Evolutionary conservation across 2,113 vertebrate species (phyloP), one percentile per base, ranked within the genome.

Genomic region (Chionomys nivalis): DNA sequence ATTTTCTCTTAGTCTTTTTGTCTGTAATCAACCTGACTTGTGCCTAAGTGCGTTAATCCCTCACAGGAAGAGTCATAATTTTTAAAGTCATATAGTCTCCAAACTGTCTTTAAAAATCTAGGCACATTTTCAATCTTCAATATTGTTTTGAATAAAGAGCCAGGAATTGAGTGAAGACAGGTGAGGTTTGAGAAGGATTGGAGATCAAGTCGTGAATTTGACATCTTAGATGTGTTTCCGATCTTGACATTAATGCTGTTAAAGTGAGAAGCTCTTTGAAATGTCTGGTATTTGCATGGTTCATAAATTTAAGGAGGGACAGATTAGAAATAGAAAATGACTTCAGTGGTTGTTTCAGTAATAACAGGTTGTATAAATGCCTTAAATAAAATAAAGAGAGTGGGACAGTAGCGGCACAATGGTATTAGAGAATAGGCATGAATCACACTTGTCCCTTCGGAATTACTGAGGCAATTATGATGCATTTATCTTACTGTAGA

Each of bases 301-400:
- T 26, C 28, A 89, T 81, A 79, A 68, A 91, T 90, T 94, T 88
- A 89, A 95, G n/a, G 31, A 96, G 65, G 23, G 61, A 47, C 5
- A 70, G 5, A 36, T 0, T 73, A 26, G 31, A 83, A 93, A 44
- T 44, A 7, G 89, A 72, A 91, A 55, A 79, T 75, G 7, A 86
- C 42, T 61, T 73, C 72, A 88, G 3, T 10, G 10, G 0, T 58
- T 52, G 13, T 66, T 77, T 33, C 31, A 52, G 31, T 68, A 63
- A 82, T 89, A 89, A 7, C 23, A 49, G 21, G 5, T 13, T 91
- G 2, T 24, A 49, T 4, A 91, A 28, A 77, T 87, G 17, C 39
- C 33, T 94, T 47, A 72, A 33, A 70, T 14, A 42, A 81, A 92
- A 87, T 9, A 79, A 73, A 89, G 68, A 13, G 63, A 77, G 91